phyloP scores from a whole-genome alignment of 2,797 vertebrate species.

The Muscicapa comitata region DNA sequence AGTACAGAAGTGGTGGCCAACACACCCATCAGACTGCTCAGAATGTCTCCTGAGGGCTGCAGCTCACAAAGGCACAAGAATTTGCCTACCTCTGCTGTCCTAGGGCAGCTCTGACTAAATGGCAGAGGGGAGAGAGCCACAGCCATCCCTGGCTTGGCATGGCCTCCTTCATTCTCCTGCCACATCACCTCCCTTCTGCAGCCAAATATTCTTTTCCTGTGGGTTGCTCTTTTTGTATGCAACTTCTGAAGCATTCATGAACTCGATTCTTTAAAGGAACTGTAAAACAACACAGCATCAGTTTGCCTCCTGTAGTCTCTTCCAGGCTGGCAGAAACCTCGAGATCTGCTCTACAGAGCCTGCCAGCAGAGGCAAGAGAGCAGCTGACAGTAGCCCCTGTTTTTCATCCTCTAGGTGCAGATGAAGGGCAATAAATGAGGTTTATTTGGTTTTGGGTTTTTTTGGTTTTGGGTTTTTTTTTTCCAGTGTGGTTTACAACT shows the following conservation, averaged over 20 bases:
- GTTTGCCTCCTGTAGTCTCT: background rate
- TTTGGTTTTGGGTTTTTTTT: background rate
- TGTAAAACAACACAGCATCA: background rate
- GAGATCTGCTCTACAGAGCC: background rate
- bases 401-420: background rate
- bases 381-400: background rate
- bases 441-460: no score
- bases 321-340: background rate
- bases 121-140: background rate
- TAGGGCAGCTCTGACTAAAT: background rate
- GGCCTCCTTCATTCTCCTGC: background rate
- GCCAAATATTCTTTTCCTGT: background rate
- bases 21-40: background rate
- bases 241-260: background rate
- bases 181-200: background rate
- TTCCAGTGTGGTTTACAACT: background rate
- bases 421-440: background rate
- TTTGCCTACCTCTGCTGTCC: background rate
- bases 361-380: background rate
- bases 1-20: background rate
- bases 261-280: background rate
- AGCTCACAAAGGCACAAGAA: background rate
- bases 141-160: background rate
- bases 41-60: background rate
- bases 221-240: background rate